Evolutionary conservation across 2,888 invertebrate genomes (phyloP).

Genomic region (Machimus atricapillus): DNA sequence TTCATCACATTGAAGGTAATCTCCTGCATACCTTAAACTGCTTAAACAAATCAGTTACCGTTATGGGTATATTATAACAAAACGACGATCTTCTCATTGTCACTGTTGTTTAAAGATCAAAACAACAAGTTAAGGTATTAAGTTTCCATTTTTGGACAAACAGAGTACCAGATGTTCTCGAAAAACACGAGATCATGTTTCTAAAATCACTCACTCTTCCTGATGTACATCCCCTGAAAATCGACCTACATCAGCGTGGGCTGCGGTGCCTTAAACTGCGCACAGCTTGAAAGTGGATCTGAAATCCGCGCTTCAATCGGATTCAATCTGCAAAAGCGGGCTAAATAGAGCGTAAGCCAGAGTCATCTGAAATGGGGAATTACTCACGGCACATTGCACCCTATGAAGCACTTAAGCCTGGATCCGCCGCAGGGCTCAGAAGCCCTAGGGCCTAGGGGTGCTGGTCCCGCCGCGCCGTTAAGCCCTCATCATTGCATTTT

Average conservation of each 20-base stretch:
- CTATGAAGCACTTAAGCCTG: slow-evolving; percentile 45
- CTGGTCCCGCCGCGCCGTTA: slow-evolving; percentile 38
- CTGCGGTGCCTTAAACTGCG: not conserved
- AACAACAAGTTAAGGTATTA: slow-evolving; percentile 2
- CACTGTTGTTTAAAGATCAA: not conserved
- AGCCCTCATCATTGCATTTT: slow-evolving; percentile 54
- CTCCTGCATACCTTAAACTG: not conserved
- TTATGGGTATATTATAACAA: not conserved
- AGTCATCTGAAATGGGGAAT: slow-evolving; percentile 45
- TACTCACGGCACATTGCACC: slow-evolving; percentile 50
- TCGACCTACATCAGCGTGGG: slow-evolving; percentile 40
- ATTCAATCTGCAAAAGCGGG: slow-evolving; percentile 42
- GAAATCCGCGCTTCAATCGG: slow-evolving; percentile 43
- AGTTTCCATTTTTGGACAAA: slow-evolving; percentile 9
- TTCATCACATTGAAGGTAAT: not conserved
- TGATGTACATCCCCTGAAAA: not conserved
- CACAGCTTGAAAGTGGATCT: not conserved
- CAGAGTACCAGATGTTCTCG: slow-evolving; percentile 42
- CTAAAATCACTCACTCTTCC: slow-evolving; percentile 40
- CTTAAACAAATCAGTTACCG: not conserved
- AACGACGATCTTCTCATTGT: not conserved
- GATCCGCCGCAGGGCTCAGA: slow-evolving; percentile 32
- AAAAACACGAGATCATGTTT: slow-evolving; percentile 46
- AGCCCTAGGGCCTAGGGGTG: slow-evolving; percentile 42
- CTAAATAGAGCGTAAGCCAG: slow-evolving; percentile 47